Evolutionary conservation across 2,113 vertebrate genomes (phyloP), one percentile per base, ranked within the genome.

Genomic region (Stegastes partitus): DNA sequence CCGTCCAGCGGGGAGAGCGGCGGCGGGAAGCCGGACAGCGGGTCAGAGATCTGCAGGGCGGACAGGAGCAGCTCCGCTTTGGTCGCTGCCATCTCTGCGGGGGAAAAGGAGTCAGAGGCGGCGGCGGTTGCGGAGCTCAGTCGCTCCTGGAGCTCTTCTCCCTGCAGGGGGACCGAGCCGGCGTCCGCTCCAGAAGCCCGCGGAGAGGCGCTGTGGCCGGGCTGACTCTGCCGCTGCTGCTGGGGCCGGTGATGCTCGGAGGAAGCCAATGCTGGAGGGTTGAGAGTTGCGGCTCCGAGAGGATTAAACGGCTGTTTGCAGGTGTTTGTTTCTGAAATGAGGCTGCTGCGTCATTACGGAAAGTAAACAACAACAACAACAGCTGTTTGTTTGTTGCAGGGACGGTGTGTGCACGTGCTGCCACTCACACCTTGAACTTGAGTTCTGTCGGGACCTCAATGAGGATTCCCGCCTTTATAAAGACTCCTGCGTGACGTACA

Each of bases 11-110:
- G 97, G 45, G 97, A 96, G 68, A 95, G 96, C 37, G 83, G 81
- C 5, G 63, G 45, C 11, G 94, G 95, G 80, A 97, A 94, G 81
- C 95, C 79, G 53, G 66, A 89, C 81, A 97, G 95, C 0, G 95
- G 95, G 28, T 98, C 97, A 2, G 96, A 94, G 82, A 97, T 95
- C 94, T 96, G 96, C 94, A 97, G 95, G 65, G 96, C 91, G 79
- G 97, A 95, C 85, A 98, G 92, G n/a, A 97, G 93, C 94, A 97
- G 95, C 92, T 99, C 97, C 44, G 97, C 93, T 92, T 97, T 97
- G 91, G 97, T 95, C 69, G 95, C 95, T 83, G 97, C 96, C 97
- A 98, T 97, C 57, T 89, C 82, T 19, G 53, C 21, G 66, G 25
- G 39, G 57, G 39, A 42, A 16, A 55, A 28, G 11, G 67, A 11